A percentile compares a stretch with the other conserved stretches of the same genome.
Conservation (phyloP, 64 coral and sea anemone genomes). For the Dendronephthya gigantea region DNA sequence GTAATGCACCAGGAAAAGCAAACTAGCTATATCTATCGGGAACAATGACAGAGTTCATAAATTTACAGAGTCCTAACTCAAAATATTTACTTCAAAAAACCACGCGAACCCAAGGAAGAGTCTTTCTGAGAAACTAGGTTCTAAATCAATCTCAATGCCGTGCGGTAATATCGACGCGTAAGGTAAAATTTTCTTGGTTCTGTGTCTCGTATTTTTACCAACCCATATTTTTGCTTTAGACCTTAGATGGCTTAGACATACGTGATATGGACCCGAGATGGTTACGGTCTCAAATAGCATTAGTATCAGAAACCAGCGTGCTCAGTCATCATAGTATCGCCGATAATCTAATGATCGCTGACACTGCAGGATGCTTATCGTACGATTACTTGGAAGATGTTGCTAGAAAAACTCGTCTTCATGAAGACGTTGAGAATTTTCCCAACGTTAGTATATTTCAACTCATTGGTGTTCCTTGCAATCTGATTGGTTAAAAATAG, state of each 20-base stretch:
- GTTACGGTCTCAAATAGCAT: constrained; percentile 56
- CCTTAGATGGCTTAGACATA: constrained; percentile 50
- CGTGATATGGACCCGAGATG: constrained; percentile 32
- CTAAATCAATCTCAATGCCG: too few relatives aligned
- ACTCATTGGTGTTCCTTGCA: too few relatives aligned
- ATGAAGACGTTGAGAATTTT: constrained; percentile 43
- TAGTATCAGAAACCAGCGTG: constrained; percentile 51
- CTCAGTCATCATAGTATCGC: constrained; percentile 55
- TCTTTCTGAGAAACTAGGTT: too few relatives aligned
- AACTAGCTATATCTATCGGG: too few relatives aligned
- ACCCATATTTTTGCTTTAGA: constrained; percentile 18
- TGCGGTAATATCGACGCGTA: neutral
- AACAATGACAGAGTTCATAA: too few relatives aligned
- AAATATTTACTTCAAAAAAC: too few relatives aligned
- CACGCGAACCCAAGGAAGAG: too few relatives aligned
- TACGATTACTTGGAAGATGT: constrained; percentile 45
- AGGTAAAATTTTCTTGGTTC: neutral
- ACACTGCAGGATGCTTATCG: constrained; percentile 38
- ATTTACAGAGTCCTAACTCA: too few relatives aligned
- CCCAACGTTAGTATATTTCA: constrained; percentile 28
- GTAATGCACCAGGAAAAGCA: too few relatives aligned
- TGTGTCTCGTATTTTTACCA: neutral
- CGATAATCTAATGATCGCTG: constrained; percentile 58
- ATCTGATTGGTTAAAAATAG: too few relatives aligned
- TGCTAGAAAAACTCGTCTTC: constrained; percentile 43